A percentile compares a stretch with the other conserved stretches of the same genome.
Conservation (phyloP, 1,140 invertebrate species). For the Ditylenchus dipsaci region DNA sequence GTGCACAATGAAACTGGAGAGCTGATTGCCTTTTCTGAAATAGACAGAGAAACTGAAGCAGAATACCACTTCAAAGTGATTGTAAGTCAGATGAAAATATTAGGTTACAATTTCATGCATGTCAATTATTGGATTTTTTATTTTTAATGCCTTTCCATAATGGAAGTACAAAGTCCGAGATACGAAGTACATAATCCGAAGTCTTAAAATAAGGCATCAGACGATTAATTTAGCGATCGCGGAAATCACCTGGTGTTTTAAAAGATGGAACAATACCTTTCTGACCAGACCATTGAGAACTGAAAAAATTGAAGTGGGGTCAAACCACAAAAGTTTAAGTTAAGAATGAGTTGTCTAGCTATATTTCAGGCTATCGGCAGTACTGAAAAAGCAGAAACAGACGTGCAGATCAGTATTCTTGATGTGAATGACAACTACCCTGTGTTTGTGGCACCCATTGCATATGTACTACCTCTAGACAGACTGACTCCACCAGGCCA, state of each 20-base stretch:
- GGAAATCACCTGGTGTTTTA: too few species aligned
- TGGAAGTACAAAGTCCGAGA: not conserved
- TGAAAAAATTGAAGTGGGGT: too few species aligned
- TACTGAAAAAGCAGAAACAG: constrained; percentile 11
- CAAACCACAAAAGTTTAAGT: too few species aligned
- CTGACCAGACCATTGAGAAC: too few species aligned
- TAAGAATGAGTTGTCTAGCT: too few species aligned
- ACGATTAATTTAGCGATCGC: too few species aligned
- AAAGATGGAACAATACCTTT: too few species aligned
- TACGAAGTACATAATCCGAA: too few species aligned
- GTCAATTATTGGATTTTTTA: not conserved
- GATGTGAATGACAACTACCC: constrained; percentile 57
- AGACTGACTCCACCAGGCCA: constrained; percentile 18
- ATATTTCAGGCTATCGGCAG: not conserved
- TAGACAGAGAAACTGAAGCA: constrained; percentile 43
- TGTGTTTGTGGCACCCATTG: constrained; percentile 29
- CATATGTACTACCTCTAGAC: constrained; percentile 33
- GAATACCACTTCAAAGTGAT: constrained; percentile 40
- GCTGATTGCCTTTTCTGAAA: constrained; percentile 46
- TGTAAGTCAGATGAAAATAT: too few species aligned
- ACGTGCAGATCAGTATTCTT: constrained; percentile 45
- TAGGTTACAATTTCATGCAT: too few species aligned
- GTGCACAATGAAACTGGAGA: constrained; percentile 47
- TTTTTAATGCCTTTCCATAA: not conserved
- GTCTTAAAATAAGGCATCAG: too few species aligned